A percentile compares a stretch with the other conserved stretches of the same genome.
Evolutionary conservation across 2,797 vertebrate species (phyloP).

Genomic region (Varecia variegata): DNA sequence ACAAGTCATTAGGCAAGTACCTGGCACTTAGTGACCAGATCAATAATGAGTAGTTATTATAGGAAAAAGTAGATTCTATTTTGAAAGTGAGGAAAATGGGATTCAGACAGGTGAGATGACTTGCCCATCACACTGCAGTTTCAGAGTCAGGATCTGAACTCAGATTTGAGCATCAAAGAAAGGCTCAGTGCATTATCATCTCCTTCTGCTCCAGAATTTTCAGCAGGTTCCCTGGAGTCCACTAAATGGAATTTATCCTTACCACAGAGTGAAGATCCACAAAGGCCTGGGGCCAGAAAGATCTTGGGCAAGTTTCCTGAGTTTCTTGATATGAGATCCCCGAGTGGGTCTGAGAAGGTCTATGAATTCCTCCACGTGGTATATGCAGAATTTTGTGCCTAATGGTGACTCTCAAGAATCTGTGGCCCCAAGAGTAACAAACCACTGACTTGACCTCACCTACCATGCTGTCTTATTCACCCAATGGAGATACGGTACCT

Average conservation of each 20-base stretch:
- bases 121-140: neutral
- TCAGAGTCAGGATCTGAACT: neutral
- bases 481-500: neutral
- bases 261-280: neutral
- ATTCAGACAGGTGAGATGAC: neutral
- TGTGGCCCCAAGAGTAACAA: conserved; percentile 1
- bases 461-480: neutral
- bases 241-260: neutral
- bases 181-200: neutral
- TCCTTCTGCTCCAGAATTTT: conserved; percentile 1
- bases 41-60: neutral
- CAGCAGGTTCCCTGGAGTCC: neutral
- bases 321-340: neutral
- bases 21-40: neutral
- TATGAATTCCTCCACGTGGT: neutral
- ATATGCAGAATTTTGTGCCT: neutral
- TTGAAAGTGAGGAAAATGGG: neutral
- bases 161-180: neutral
- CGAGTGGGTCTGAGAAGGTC: neutral
- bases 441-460: neutral
- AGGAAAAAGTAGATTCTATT: neutral
- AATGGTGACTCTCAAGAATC: neutral
- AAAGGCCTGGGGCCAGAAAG: neutral
- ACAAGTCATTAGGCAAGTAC: neutral
- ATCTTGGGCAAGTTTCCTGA: neutral